Base-by-base conservation (phyloP, 2,797 vertebrate genomes). In the Enteromius viviparus region DNA sequence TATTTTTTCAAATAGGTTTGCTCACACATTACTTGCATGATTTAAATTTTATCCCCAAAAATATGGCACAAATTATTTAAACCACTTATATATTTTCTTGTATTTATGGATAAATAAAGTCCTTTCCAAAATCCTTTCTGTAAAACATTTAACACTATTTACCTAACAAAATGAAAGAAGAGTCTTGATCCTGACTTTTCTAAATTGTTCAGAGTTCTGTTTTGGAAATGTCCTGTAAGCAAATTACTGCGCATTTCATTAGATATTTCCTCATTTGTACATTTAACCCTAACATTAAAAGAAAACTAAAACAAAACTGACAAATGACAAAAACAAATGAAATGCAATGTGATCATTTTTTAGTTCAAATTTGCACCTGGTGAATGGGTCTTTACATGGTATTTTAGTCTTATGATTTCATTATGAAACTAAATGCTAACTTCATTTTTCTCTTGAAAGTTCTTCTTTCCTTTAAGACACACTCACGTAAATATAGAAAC, bases 401-500 rank as follows among this genome's bases (percentile, higher is more conserved):
- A 64, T 64, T 64, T 32, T 64, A 64, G 6, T 32, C 14, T 15
- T 64, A 64, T 64, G 26, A 68, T 37, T 74, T n/a, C 15, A 26
- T 19, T 34, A 29, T 1, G 0, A 76, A 37, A 40, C 17, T 64
- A 11, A 62, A 74, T 21, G 60, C 45, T 14, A 32, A 7, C 12
- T 2, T 6, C 1, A 21, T 81, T 65, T 72, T 76, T 21, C 26
- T 29, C 47, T 51, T 53, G n/a, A 34, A 40, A 40, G 78, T 55
- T 69, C 32, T 47, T 53, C 34, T 69, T 69, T 69, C n/a, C 32
- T 42, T 5, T 4, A 9, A 19, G 14, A 55, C 37, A 21, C 32
- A 21, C 74, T 68, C 49, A 74, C n/a, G 42, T 65, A 64, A 34
- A 66, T 64, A 42, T 74, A 34, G 1, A 65, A 87, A 60, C 69